Evolutionary conservation across 2,113 vertebrate genomes (phyloP), one percentile per base, ranked within the genome.

Genomic region (Apus apus): DNA sequence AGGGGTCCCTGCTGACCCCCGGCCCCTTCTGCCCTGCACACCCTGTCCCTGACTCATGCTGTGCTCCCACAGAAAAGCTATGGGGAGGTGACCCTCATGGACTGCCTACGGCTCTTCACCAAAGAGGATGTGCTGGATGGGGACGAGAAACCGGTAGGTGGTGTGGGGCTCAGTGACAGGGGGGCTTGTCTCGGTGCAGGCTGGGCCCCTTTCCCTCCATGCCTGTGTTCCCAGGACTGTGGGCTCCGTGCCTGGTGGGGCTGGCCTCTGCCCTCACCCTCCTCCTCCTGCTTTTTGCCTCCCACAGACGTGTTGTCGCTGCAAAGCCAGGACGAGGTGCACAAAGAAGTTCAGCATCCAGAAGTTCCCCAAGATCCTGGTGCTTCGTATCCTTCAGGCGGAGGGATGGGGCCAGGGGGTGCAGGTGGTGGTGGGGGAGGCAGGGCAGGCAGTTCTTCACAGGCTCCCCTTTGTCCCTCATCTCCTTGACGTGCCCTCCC

Each of bases 271-370:
- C 38, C 20, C 58, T 93, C 71, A 78, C 58, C 71, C 30, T 70
- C 7, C 53, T 30, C 40, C 30, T 64, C 1, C 5, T 38, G 25
- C 54, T 19, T 1, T 92, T 92, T 86, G n/a, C 88, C 71, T 86
- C 67, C 58, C 62, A 19, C 97, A 99, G 99, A 99, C 98, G 0
- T 99, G 99, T 92, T 98, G 98, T 88, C 98, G 97, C 90, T 99
- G 99, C 98, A 99, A 99, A 98, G 97, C 98, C 97, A 98, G 99
- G 82, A 98, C 98, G 18, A 99, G 98, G 97, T 99, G 99, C 96
- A 99, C 98, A 8, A 99, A 99, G 97, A 99, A 99, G 93, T 99
- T 99, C 98, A 99, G 98, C 97, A 98, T 99, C 95, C 99, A 99
- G 98, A 99, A 98, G 97, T 99, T 99, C 94, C 99, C 99, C 79